These are phyloP conservation scores for Drosophila gaucha DNA, from an alignment of 2,888 invertebrate species.

Conservation along the genomic window DNA sequence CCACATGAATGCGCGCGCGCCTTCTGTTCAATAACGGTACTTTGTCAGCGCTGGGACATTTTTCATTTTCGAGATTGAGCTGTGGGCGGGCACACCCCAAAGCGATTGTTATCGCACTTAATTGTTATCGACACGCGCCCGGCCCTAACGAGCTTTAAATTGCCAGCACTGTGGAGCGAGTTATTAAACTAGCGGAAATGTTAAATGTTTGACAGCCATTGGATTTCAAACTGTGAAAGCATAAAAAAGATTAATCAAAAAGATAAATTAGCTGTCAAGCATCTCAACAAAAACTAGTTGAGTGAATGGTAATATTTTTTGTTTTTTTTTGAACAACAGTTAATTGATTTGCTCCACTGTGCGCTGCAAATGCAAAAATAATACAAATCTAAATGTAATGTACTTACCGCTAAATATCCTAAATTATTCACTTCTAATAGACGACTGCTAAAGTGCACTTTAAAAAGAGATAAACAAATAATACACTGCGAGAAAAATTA, in stretches of 20 bases:
- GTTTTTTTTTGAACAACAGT: background rate
- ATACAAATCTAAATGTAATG: background rate
- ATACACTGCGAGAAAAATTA: background rate
- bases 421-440: background rate
- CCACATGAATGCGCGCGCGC: slow-evolving; percentile 24
- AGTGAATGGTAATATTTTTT: background rate
- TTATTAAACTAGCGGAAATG: background rate
- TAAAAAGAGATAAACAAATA: background rate
- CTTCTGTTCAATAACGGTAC: slow-evolving; percentile 1
- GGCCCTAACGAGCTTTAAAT: slow-evolving; percentile 39
- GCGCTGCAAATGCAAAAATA: background rate
- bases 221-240: background rate
- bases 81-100: background rate
- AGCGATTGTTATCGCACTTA: slow-evolving; percentile 18
- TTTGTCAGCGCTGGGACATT: background rate
- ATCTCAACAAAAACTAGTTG: background rate
- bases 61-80: background rate
- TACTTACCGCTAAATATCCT: background rate
- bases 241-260: background rate
- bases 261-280: background rate
- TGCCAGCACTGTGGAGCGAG: slow-evolving; percentile 2
- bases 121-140: slow-evolving; percentile 21
- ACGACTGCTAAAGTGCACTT: background rate
- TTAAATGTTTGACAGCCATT: background rate
- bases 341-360: background rate